These are phyloP conservation scores for Phymanthus crucifer DNA, from an alignment of 92 coral and sea anemone genomes.

Conservation along the genomic window DNA sequence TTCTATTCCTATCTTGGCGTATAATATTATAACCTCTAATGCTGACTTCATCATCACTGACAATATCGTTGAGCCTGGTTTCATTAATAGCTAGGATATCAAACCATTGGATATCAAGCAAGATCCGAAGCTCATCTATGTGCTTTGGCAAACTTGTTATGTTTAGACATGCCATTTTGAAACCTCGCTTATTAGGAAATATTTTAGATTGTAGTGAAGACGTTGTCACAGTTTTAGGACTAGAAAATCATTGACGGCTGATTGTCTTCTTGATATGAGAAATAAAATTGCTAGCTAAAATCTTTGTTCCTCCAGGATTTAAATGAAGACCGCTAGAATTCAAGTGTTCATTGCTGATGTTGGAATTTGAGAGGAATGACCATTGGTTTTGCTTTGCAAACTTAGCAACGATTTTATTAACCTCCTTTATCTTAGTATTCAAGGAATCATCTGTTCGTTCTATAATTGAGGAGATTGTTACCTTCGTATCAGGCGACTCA, in stretches of 20 bases:
- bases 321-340: slow-evolving; percentile 18
- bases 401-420: slow-evolving; percentile 4
- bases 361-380: slow-evolving; percentile 8
- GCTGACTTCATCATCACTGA: too few species aligned
- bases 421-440: slow-evolving; percentile 7
- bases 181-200: slow-evolving; percentile 41
- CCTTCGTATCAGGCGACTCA: slow-evolving; percentile 14
- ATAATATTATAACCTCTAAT: too few species aligned
- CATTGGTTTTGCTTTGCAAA: slow-evolving; percentile 16
- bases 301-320: background rate
- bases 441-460: slow-evolving; percentile 13
- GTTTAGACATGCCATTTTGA: slow-evolving; percentile 51
- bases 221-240: too few species aligned
- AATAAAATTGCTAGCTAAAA: too few species aligned
- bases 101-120: slow-evolving; percentile 32
- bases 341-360: slow-evolving; percentile 10
- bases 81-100: slow-evolving; percentile 42
- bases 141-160: slow-evolving; percentile 56
- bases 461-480: background rate
- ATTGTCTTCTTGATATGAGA: too few species aligned
- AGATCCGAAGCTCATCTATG: slow-evolving; percentile 52
- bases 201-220: background rate
- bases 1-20: too few species aligned
- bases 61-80: too few species aligned
- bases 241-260: too few species aligned